These are phyloP conservation scores for Colistium nudipinnis DNA, from an alignment of 2,113 vertebrate species.

Conservation along the genomic window DNA sequence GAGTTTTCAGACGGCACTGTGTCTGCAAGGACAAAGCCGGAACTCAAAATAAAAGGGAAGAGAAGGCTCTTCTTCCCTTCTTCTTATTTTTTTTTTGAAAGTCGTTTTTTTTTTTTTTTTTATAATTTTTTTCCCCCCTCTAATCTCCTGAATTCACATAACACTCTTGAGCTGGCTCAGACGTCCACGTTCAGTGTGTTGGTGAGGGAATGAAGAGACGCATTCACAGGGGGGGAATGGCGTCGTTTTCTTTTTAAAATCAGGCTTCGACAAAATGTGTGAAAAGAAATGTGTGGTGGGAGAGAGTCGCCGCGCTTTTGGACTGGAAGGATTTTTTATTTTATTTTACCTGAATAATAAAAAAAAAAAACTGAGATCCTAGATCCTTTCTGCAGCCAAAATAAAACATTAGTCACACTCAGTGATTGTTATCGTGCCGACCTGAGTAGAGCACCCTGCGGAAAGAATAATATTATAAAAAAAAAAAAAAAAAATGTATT, in stretches of 20 bases:
- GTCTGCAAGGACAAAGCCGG: conserved; percentile 77
- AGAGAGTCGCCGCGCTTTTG: conserved; percentile 2
- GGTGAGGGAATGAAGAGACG: conserved; percentile 53
- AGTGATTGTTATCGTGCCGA: not conserved
- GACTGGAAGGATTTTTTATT: conserved; percentile 36
- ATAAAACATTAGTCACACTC: not conserved
- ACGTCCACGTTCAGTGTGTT: conserved; percentile 45
- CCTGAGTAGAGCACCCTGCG: not conserved
- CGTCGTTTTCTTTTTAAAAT: conserved; percentile 18
- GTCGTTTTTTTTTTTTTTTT: conserved; percentile 69
- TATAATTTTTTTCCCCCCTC: conserved; percentile 62
- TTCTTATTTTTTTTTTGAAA: conserved; percentile 72
- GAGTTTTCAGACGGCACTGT: conserved; percentile 68
- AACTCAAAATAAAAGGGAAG: conserved; percentile 44
- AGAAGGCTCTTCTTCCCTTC: conserved; percentile 55
- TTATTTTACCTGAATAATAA: conserved; percentile 26
- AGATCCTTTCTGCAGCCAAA: not conserved
- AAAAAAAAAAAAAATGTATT: not conserved
- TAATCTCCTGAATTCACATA: conserved; percentile 54
- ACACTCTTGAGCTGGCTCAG: conserved; percentile 47
- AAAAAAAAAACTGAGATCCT: too few relatives aligned
- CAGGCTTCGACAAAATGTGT: conserved; percentile 18
- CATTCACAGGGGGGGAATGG: not conserved
- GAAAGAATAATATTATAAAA: not conserved
- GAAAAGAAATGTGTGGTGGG: not conserved